Base-by-base conservation (phyloP, 2,797 vertebrate species). In the Remorina albescens region DNA sequence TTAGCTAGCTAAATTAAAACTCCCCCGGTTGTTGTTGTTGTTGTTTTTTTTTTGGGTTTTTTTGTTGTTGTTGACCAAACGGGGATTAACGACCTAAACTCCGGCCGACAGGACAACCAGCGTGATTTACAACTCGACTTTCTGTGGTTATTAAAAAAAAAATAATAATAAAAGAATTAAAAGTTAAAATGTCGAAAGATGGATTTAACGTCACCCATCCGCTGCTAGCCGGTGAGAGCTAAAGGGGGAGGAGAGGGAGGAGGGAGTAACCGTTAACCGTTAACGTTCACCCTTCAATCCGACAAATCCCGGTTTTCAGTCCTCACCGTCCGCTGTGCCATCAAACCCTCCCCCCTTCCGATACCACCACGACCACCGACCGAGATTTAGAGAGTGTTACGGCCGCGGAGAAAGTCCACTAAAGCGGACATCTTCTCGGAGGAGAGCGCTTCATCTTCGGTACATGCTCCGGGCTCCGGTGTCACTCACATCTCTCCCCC, bases 11-110 rank as follows among this genome's bases (percentile, higher is more conserved):
- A 58, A 75, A 59, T 44, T 16, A 50, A 81, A 83, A 69, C 54
- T n/a, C n/a, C n/a, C n/a, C n/a, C n/a, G n/a, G n/a, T n/a, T n/a
- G n/a, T n/a, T n/a, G n/a, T n/a, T n/a, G n/a, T n/a, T n/a, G n/a
- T n/a, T n/a, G n/a, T n/a, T n/a, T n/a, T n/a, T n/a, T n/a, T n/a
- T n/a, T n/a, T n/a, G n/a, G n/a, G n/a, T n/a, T n/a, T n/a, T n/a
- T n/a, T n/a, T n/a, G n/a, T n/a, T n/a, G n/a, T n/a, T n/a, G n/a
- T n/a, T n/a, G n/a, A n/a, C n/a, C n/a, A n/a, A n/a, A n/a, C n/a
- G n/a, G 66, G 83, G 87, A 89, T 87, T 82, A 88, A 15, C n/a
- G 47, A 68, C 74, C 68, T 83, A 30, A 80, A 80, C 72, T 78
- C 73, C 53, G 30, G 41, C 67, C 66, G 73, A 34, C 58, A 49